Evolutionary conservation across 37 sponge, comb jelly and placozoan genomes (phyloP), one percentile per base, ranked within the genome.

Genomic region (Diacarnus erythraeanus): DNA sequence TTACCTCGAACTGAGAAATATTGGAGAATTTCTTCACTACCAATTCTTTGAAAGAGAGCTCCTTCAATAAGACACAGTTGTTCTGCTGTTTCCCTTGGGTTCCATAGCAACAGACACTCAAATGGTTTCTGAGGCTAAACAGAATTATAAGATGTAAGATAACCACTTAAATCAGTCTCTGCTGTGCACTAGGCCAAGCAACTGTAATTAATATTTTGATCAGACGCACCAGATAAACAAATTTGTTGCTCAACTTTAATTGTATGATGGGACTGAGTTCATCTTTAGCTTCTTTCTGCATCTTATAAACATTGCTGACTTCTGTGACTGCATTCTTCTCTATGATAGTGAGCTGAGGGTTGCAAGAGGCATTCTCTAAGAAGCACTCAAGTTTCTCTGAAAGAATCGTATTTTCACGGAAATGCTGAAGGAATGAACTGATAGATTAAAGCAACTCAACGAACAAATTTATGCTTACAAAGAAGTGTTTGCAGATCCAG

Each of bases 401-500:
- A 2, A 87, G 71, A 2, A 8, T 0, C 4, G 22, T 10, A 38
- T 79, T 69, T 4, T 80, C 76, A 38, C 37, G 22, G 63, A 81
- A 87, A 57, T 80, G 76, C 87, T 87, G 79, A 21, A 60, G 36
- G 54, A 27, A 29, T 5, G 31, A 29, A 74, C 4, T 36, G 18
- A 61, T 27, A 61, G 20, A 6, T 27, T 29, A 20, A 6, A 61
- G 30, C 21, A 6, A 61, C 5, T 8, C 25, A 61, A 15, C 5
- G 9, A 12, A 15, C 12, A 47, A 47, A 15, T 47, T 47, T 47
- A 6, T 3, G 57, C 88, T 81, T 36, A 88, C 89, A 83, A 72
- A 65, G 57, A 78, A 88, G 61, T 88, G 84, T 36, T 88, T 88
- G 80, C 75, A 79, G 57, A 83, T 83, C 89, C 89, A 88, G 43